Conservation (phyloP, 2,113 vertebrate genomes). For the Seriola dumerili region DNA sequence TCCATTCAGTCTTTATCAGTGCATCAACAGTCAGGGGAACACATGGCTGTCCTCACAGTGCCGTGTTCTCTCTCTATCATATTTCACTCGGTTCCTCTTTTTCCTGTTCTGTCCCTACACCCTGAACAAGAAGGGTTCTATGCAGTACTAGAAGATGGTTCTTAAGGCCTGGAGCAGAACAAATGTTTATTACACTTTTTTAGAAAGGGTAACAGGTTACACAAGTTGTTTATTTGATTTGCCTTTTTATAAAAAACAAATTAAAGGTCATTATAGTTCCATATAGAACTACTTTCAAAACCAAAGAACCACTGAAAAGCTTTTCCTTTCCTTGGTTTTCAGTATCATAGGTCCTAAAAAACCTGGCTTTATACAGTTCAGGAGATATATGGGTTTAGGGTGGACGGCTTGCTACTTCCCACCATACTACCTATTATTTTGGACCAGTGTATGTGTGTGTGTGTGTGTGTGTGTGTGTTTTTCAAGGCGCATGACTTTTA, state of each 20-base stretch:
- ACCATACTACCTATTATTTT: conserved; percentile 46
- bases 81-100: conserved; percentile 33
- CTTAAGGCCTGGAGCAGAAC: not conserved
- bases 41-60: conserved; percentile 54
- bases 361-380: conserved; percentile 17
- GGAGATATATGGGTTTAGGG: conserved; percentile 25
- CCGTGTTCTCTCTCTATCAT: conserved; percentile 39
- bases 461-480: conserved; percentile 29
- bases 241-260: not conserved
- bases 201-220: conserved; percentile 6
- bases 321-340: not conserved
- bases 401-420: conserved; percentile 28
- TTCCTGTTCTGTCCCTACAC: not conserved
- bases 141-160: not conserved
- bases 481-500: conserved; percentile 42
- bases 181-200: conserved; percentile 1
- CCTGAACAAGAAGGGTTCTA: conserved; percentile 7
- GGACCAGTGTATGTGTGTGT: conserved; percentile 14
- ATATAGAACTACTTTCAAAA: conserved; percentile 19
- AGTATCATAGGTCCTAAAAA: not conserved
- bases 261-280: conserved; percentile 1
- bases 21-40: conserved; percentile 61
- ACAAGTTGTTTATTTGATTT: conserved; percentile 15
- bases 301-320: conserved; percentile 13
- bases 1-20: conserved; percentile 72